These are phyloP conservation scores for Platalea minor DNA, from an alignment of 2,797 vertebrate genomes.

Conservation along the genomic window DNA sequence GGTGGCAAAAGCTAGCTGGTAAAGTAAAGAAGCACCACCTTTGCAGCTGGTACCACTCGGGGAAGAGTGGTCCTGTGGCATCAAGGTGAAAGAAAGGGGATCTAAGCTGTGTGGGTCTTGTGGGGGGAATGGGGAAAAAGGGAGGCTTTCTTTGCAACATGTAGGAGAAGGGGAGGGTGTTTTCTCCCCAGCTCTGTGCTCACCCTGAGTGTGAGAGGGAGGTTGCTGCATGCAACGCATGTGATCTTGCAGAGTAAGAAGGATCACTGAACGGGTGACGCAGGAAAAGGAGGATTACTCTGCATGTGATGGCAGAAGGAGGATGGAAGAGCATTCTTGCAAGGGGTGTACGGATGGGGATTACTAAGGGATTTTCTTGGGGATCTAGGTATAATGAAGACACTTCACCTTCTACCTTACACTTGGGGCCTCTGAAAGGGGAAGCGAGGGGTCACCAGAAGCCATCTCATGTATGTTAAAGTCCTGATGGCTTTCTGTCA, in stretches of 20 bases:
- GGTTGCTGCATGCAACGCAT: background rate
- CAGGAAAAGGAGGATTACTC: constrained; percentile 36
- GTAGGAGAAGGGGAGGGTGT: background rate
- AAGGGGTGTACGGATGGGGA: background rate
- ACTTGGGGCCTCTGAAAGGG: background rate
- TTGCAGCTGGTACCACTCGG: background rate
- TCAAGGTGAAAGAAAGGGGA: background rate
- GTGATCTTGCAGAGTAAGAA: constrained; percentile 26
- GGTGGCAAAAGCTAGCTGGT: background rate
- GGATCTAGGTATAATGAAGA: background rate
- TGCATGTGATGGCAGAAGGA: constrained; percentile 29
- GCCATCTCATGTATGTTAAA: background rate
- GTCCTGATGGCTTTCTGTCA: background rate
- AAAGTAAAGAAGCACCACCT: background rate
- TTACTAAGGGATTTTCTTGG: constrained; percentile 52
- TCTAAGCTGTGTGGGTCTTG: background rate
- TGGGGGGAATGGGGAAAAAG: rapidly evolving
- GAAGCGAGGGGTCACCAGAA: background rate
- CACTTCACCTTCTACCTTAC: background rate
- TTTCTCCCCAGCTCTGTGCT: background rate
- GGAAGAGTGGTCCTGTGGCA: background rate
- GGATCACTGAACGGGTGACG: constrained; percentile 38
- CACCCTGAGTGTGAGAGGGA: background rate
- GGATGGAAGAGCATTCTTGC: constrained; percentile 15
- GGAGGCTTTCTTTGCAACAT: background rate